Evolutionary conservation across 2,888 invertebrate genomes (phyloP).

Genomic region (Trachelus tabidus): DNA sequence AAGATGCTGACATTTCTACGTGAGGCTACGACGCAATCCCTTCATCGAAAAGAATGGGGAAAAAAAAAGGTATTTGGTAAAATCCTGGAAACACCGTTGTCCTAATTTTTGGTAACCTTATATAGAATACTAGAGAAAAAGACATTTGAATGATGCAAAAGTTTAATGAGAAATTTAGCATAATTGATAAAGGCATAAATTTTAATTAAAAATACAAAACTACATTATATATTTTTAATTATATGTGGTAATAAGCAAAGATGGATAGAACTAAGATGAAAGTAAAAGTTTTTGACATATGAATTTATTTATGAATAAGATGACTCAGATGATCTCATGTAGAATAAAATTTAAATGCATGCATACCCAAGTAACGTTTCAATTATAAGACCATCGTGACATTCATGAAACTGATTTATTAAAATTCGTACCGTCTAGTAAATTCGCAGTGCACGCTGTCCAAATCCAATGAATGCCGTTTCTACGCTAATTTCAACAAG

Average conservation of each 20-base stretch:
- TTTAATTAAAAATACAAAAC: too few relatives aligned
- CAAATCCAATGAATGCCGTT: too few relatives aligned
- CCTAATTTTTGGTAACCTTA: background rate
- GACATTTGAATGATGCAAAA: background rate
- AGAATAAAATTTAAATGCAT: background rate
- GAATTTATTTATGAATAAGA: background rate
- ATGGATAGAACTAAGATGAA: too few relatives aligned
- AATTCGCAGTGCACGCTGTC: too few relatives aligned
- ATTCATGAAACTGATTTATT: background rate
- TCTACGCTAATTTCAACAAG: too few relatives aligned
- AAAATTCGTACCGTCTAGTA: background rate
- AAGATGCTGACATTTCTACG: slow-evolving; percentile 18
- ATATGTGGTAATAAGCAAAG: too few relatives aligned
- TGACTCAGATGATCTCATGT: background rate
- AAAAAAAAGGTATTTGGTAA: background rate
- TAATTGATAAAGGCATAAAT: too few relatives aligned
- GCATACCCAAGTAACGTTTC: background rate
- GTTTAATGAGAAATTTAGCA: too few relatives aligned
- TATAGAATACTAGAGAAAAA: background rate
- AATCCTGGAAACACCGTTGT: background rate
- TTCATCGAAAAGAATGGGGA: background rate
- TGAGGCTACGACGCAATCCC: background rate
- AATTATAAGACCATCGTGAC: background rate
- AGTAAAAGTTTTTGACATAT: background rate
- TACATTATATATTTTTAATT: too few relatives aligned